Evolutionary conservation across 2,113 vertebrate genomes (phyloP), one percentile per base, ranked within the genome.

Genomic region (Plestiodon gilberti): DNA sequence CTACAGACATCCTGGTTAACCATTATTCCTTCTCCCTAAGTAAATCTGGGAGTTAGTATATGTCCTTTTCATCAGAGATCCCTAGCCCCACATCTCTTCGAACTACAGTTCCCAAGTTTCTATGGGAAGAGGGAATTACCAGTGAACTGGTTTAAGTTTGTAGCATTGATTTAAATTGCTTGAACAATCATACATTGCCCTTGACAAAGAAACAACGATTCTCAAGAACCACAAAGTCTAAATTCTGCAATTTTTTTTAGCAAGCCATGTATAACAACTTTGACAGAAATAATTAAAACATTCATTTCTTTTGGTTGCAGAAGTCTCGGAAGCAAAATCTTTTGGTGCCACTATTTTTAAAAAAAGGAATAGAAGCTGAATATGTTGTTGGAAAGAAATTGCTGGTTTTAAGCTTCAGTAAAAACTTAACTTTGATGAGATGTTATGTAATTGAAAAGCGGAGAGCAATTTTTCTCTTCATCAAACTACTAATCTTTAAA

Each of bases 361-460:
- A 67, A 52, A 67, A 85, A 87, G n/a, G 55, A 87, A 65, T 28
- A 17, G 25, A 7, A 69, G 1, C 55, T 85, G 87, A n/a, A 55
- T 6, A 77, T 40, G 57, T 62, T 86, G 15, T 67, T 87, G 30
- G 71, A 88, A 90, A 85, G 33, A 84, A 89, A 87, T 82, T 23
- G 18, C 64, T 81, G 30, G 59, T 81, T 89, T 85, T 4, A 18
- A 86, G 69, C 1, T 79, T 82, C n/a, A 74, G 13, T 57, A 55
- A 88, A 74, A 89, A 17, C 84, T 89, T 78, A 35, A 40, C 80
- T 62, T 89, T 78, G 23, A 87, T 91, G 83, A 89, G 83, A 83
- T 64, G 73, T 43, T 85, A 40, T n/a, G 86, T 94, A 78, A 88
- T 80, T 82, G 80, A 88, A 90, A 76, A 91, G 83, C 0, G 0